Evolutionary conservation across 2,888 invertebrate species (phyloP), one percentile per base, ranked within the genome.

Genomic region (Apamea crenata): DNA sequence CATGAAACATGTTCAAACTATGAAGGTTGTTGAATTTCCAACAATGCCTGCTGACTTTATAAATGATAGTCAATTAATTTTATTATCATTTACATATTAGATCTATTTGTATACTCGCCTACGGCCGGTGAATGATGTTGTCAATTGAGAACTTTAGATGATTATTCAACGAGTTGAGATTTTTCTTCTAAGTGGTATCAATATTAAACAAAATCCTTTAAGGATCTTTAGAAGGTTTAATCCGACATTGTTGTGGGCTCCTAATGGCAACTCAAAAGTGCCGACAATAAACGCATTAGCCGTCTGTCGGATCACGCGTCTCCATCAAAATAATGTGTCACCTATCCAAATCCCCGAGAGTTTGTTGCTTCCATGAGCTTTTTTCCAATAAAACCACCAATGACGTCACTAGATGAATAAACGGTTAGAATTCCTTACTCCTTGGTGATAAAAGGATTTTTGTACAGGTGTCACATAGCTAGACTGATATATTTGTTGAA

Each of bases 221-320:
- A 86, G 85, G 59, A 36, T 61, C 5, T 82, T 83, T 81, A 83
- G 84, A 36, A 67, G 25, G 7, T 84, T 86, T 94, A 95, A 95
- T 94, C 93, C 90, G 92, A 90, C 90, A 88, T 87, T 88, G 91
- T 91, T 89, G 87, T 90, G 86, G 87, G 84, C 87, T 90, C 83
- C 86, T 93, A 93, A 95, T 94, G 92, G 93, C 89, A 91, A 92
- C 91, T 93, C 93, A 96, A 95, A 95, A 93, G 92, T 86, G 90
- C 96, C 96, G 96, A 92, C 94, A 86, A 86, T 94, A 94, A 94
- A 94, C 93, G 91, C 93, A 95, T 95, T 96, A 96, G 89, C 91
- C 89, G 92, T 92, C 92, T 93, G 93, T 95, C 95, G 90, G 94
- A 94, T 95, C 94, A 94, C 86, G 86, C 87, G 84, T 87, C 87